phyloP scores from a whole-genome alignment of 1,140 invertebrate species.

The Atta colombica region DNA sequence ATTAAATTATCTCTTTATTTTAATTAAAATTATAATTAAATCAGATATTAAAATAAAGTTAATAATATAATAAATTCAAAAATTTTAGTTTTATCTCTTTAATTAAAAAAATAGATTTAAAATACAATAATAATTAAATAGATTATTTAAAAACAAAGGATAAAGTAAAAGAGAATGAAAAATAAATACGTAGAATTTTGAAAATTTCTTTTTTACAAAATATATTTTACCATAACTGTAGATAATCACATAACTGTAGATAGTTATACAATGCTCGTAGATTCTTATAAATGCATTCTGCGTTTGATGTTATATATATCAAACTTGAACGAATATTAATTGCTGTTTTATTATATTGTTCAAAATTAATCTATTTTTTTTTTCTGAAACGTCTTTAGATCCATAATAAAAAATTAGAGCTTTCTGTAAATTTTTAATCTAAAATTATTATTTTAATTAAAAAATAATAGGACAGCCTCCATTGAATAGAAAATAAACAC shows the following conservation, averaged over 20 bases:
- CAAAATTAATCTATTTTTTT: no score
- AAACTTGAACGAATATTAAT: no score
- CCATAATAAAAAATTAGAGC: no score
- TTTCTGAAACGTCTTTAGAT: no score
- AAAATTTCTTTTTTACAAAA: neutral
- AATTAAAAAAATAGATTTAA: neutral
- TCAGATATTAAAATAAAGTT: conserved; percentile 1
- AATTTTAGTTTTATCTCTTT: neutral
- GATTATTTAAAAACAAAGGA: neutral
- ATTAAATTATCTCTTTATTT: no score
- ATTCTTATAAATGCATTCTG: neutral
- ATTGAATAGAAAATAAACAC: neutral
- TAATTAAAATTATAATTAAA: conserved; percentile 31
- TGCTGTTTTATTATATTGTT: no score
- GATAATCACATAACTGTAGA: neutral
- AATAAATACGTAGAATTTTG: neutral
- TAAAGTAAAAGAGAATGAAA: neutral
- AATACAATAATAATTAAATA: neutral
- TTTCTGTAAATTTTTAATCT: no score
- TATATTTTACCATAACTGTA: neutral
- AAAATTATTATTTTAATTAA: no score
- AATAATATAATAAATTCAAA: neutral
- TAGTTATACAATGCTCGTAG: neutral
- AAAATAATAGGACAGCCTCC: neutral
- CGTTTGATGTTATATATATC: no score